phyloP scores from a whole-genome alignment of 2,113 vertebrate genomes.

The Falcunculus frontatus region DNA sequence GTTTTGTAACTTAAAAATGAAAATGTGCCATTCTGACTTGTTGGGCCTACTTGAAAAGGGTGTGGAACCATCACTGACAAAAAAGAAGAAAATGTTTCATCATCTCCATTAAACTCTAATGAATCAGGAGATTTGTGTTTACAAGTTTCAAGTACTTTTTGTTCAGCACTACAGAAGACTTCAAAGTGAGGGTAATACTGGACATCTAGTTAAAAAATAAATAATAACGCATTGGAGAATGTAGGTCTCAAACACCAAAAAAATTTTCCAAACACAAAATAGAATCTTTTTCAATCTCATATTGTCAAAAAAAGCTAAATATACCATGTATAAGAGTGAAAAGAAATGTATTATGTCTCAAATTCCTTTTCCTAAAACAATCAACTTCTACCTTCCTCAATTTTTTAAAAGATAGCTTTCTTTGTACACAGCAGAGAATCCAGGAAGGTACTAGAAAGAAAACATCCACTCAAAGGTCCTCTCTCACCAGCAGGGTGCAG shows the following conservation, averaged over 20 bases:
- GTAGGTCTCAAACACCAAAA: neutral
- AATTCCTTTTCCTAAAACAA: neutral
- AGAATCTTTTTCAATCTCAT: neutral
- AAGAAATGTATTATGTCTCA: neutral
- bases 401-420: neutral
- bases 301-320: neutral
- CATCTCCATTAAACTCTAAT: constrained; percentile 24
- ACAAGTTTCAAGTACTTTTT: constrained; percentile 32
- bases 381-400: neutral
- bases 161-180: neutral
- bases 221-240: neutral
- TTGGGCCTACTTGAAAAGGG: constrained; percentile 19
- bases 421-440: neutral
- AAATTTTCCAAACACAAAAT: neutral
- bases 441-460: neutral
- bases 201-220: neutral
- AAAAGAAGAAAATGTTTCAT: constrained; percentile 47
- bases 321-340: neutral
- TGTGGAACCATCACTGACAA: neutral
- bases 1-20: constrained; percentile 49
- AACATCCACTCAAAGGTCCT: neutral
- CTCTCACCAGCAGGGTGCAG: neutral
- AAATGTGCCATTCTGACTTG: constrained; percentile 33
- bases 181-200: neutral
- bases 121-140: neutral